These are phyloP conservation scores for Phthorimaea operculella DNA, from an alignment of 1,140 invertebrate genomes.

Conservation along the genomic window DNA sequence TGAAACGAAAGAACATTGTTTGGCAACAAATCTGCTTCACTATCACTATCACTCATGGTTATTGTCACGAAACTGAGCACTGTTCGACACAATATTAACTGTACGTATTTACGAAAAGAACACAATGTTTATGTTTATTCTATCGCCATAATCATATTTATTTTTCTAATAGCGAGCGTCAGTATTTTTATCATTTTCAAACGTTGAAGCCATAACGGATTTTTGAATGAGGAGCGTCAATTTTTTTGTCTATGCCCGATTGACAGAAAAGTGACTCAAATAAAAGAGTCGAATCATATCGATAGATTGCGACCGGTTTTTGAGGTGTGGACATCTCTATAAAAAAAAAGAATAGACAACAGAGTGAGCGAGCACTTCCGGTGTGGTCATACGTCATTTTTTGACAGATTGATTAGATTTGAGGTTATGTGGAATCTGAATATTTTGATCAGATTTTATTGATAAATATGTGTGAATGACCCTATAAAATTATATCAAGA, in stretches of 20 bases:
- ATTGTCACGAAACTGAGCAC: background rate
- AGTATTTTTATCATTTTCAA: background rate
- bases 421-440: too few relatives aligned
- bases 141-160: background rate
- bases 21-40: conserved; percentile 21
- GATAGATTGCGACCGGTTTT: too few relatives aligned
- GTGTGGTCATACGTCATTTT: too few relatives aligned
- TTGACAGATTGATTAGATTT: too few relatives aligned
- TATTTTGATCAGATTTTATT: too few relatives aligned
- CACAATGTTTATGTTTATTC: background rate
- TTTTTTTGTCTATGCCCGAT: background rate
- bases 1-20: conserved; percentile 21
- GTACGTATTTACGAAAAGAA: background rate
- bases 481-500: conserved; percentile 14
- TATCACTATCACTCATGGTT: conserved; percentile 25
- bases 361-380: too few relatives aligned
- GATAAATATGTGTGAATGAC: too few relatives aligned
- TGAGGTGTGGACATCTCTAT: too few relatives aligned
- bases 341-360: too few relatives aligned
- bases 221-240: background rate
- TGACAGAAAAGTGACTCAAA: background rate
- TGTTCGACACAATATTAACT: background rate
- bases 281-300: too few relatives aligned
- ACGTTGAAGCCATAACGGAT: conserved; percentile 3
- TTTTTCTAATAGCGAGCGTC: conserved; percentile 1